Conservation (phyloP, 2,113 vertebrate genomes). For the Columba livia region DNA sequence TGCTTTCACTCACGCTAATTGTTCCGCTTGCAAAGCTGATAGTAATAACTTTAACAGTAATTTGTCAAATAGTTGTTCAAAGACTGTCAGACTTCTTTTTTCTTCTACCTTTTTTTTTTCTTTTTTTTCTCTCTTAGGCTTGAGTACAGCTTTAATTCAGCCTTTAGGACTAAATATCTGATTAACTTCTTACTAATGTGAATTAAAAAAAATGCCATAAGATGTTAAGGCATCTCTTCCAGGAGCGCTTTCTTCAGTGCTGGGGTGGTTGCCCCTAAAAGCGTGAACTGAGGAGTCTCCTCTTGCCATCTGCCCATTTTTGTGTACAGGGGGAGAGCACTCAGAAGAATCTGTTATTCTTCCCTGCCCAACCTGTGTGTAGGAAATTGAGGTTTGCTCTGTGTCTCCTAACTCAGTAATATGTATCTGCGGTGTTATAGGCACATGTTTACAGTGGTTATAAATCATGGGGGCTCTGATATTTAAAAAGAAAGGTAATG, state of each 20-base stretch:
- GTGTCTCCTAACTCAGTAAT: too few relatives aligned
- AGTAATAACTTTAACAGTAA: slow-evolving; percentile 39
- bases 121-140: neutral
- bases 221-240: neutral
- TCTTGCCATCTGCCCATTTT: neutral
- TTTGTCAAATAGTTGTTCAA: slow-evolving; percentile 18
- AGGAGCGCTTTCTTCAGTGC: neutral
- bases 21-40: slow-evolving; percentile 39
- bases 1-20: slow-evolving; percentile 60
- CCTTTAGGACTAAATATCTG: neutral
- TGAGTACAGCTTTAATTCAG: neutral
- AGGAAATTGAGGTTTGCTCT: neutral
- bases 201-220: neutral
- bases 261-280: neutral
- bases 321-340: neutral
- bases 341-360: neutral
- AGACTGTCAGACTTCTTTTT: neutral
- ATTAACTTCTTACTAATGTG: neutral
- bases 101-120: neutral
- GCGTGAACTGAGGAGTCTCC: neutral
- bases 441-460: fast-evolving
- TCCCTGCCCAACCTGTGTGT: fast-evolving
- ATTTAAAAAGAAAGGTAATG: neutral
- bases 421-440: too few relatives aligned
- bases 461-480: neutral